These are phyloP conservation scores for Callinectes sapidus DNA, from an alignment of 2,888 invertebrate genomes.

Conservation along the genomic window DNA sequence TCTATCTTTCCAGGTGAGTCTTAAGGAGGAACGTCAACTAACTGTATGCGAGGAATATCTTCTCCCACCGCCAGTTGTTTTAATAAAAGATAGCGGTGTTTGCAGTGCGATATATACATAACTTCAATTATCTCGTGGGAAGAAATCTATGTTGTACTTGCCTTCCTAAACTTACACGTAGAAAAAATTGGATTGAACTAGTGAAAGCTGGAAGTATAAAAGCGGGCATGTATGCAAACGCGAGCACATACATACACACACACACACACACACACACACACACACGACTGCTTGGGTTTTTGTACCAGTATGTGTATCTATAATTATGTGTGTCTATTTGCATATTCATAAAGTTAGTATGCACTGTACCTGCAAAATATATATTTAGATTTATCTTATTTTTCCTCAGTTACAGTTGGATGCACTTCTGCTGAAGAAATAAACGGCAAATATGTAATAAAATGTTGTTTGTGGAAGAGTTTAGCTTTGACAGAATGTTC, in stretches of 20 bases:
- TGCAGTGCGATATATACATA: not conserved
- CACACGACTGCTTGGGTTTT: not conserved
- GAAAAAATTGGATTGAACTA: not conserved
- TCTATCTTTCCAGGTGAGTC: not conserved
- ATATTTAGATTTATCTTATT: too few species aligned
- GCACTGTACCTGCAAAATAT: too few species aligned
- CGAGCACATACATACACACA: not conserved
- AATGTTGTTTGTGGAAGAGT: too few species aligned
- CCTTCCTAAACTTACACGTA: not conserved
- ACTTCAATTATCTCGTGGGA: not conserved
- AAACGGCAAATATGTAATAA: too few species aligned
- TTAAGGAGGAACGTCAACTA: not conserved
- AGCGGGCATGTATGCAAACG: too few species aligned
- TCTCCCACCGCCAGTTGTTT: not conserved
- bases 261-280: slow-evolving; percentile 34
- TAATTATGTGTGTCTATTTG: too few species aligned
- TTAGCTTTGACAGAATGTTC: too few species aligned
- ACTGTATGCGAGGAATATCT: not conserved
- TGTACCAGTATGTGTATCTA: too few species aligned
- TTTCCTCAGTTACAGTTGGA: too few species aligned
- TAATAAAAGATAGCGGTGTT: not conserved
- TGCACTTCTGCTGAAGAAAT: too few species aligned
- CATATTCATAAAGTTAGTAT: too few species aligned
- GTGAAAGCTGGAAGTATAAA: too few species aligned
- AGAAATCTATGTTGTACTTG: not conserved